Evolutionary conservation across 2,113 vertebrate genomes (phyloP).

Genomic region (Grallaria varia): DNA sequence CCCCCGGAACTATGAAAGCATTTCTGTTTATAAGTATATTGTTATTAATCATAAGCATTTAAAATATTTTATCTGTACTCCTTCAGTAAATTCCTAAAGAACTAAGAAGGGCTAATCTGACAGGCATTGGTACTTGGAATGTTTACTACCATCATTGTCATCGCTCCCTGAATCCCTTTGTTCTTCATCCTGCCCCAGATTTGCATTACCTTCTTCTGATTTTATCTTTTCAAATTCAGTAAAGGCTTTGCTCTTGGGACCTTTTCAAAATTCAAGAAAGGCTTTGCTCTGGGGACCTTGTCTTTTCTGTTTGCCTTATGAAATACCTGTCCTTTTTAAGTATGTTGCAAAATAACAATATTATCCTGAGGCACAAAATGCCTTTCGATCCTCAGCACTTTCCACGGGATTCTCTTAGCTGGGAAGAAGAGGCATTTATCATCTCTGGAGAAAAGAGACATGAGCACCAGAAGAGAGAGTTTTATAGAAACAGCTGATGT

Average conservation of each 20-base stretch:
- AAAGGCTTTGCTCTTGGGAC: neutral
- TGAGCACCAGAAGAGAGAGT: neutral
- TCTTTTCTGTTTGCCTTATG: neutral
- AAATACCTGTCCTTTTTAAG: neutral
- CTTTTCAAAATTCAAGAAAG: neutral
- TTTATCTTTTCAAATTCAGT: neutral
- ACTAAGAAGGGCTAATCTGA: neutral
- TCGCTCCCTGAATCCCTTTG: neutral
- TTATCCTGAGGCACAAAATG: neutral
- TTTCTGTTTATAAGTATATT: neutral
- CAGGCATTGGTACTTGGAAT: neutral
- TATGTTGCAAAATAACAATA: neutral
- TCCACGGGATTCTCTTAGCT: neutral
- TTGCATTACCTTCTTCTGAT: neutral
- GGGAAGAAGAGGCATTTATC: neutral
- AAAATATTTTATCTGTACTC: neutral
- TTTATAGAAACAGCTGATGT: neutral
- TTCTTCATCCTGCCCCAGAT: neutral
- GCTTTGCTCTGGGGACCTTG: neutral
- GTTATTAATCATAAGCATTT: neutral
- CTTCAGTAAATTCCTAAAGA: neutral
- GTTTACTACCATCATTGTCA: accelerated
- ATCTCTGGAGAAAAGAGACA: neutral
- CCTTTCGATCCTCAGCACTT: conserved; percentile 1
- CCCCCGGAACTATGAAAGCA: neutral